Conservation (phyloP, 1,140 invertebrate genomes). For the Stratiolaelaps scimitus region DNA sequence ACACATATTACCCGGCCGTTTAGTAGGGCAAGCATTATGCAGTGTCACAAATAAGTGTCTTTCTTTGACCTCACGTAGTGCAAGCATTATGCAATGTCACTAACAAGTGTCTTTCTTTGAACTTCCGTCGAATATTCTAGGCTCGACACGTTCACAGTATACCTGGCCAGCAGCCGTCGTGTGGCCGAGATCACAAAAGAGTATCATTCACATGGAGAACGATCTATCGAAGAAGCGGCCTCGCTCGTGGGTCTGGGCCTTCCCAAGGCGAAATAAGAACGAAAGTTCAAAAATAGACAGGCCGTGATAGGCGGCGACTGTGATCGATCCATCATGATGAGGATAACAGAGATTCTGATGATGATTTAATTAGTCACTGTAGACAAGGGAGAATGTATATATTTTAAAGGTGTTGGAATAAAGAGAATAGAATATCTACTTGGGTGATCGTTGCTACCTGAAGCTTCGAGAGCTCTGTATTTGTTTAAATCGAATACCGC, state of each 20-base stretch:
- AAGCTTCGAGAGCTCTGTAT: too few species aligned
- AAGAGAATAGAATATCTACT: too few species aligned
- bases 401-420: too few species aligned
- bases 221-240: constrained; percentile 12
- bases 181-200: constrained; percentile 10
- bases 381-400: too few species aligned
- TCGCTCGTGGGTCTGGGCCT: constrained; percentile 6
- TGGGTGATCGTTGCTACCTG: too few species aligned
- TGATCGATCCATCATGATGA: too few species aligned
- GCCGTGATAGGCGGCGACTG: too few species aligned
- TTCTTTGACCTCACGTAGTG: background rate
- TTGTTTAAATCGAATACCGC: too few species aligned
- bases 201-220: constrained; percentile 10
- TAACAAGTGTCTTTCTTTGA: background rate
- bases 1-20: too few species aligned
- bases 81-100: background rate
- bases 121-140: background rate
- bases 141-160: constrained; percentile 19
- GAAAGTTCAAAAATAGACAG: background rate
- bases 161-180: constrained; percentile 4
- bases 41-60: background rate
- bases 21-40: background rate
- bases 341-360: too few species aligned
- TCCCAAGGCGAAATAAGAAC: background rate
- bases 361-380: too few species aligned